Evolutionary conservation across 2,797 vertebrate species (phyloP).

Genomic region (Typhlichthys eigenmanni): DNA sequence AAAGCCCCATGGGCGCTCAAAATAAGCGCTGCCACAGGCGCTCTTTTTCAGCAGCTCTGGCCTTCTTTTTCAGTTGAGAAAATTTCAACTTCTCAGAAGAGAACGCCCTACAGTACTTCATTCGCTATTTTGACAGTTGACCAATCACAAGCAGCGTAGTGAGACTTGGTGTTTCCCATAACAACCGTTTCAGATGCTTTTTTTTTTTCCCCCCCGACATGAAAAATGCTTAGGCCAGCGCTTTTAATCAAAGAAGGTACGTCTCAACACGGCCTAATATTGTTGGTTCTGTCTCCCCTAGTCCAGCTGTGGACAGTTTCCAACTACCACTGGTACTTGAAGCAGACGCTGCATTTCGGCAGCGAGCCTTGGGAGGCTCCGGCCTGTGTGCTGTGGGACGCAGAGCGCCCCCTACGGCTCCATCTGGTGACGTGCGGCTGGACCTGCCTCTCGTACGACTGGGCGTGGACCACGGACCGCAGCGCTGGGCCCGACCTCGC

Average conservation of each 20-base stretch:
- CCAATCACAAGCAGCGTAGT: too few relatives aligned
- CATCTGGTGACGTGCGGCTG: constrained; percentile 83
- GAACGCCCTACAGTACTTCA: too few relatives aligned
- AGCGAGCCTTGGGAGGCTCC: constrained; percentile 68
- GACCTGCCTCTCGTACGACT: constrained; percentile 85
- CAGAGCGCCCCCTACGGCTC: constrained; percentile 76
- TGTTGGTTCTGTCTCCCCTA: constrained; percentile 35
- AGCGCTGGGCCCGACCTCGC: constrained; percentile 70
- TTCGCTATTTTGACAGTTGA: too few relatives aligned
- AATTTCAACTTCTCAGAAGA: too few relatives aligned
- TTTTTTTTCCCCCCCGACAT: too few relatives aligned
- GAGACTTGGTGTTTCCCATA: too few relatives aligned
- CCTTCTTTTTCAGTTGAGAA: too few relatives aligned
- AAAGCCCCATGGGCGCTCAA: too few relatives aligned
- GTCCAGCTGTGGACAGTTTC: constrained; percentile 93
- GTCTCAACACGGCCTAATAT: neutral
- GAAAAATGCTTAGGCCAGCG: too few relatives aligned
- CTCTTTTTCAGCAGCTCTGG: too few relatives aligned
- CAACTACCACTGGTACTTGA: constrained; percentile 98
- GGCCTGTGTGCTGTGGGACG: constrained; percentile 87
- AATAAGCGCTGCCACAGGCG: too few relatives aligned
- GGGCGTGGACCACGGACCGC: constrained; percentile 86
- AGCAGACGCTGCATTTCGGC: constrained; percentile 89
- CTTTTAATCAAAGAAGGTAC: neutral
- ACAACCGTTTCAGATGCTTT: too few relatives aligned